Evolutionary conservation across 1,140 invertebrate genomes (phyloP).

Genomic region (Amphibalanus amphitrite): DNA sequence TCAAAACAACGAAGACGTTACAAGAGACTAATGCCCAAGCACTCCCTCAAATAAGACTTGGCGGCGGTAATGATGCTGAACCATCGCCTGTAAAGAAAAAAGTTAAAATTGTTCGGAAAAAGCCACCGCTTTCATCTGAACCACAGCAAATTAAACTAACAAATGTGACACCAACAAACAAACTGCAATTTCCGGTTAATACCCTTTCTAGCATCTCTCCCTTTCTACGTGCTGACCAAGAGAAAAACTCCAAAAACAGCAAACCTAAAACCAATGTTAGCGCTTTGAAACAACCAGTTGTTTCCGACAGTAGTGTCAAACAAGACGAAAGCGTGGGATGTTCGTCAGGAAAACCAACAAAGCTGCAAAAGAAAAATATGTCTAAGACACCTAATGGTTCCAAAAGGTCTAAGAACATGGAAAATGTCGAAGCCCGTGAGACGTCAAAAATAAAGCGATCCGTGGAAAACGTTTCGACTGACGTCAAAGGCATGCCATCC

Average conservation of each 20-base stretch:
- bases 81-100: not conserved
- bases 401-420: not conserved
- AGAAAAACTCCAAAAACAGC: not conserved
- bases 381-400: not conserved
- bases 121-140: not conserved
- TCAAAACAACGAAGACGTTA: no score
- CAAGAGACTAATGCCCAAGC: no score
- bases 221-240: not conserved
- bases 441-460: not conserved
- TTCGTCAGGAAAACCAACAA: no score
- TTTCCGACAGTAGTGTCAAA: no score
- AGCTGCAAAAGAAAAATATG: not conserved
- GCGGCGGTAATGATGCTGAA: no score
- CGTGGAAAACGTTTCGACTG: not conserved
- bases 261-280: not conserved
- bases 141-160: not conserved
- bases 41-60: no score
- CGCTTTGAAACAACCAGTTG: no score
- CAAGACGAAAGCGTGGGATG: no score
- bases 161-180: not conserved
- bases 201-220: not conserved
- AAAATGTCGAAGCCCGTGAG: not conserved
- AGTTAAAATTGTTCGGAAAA: not conserved
- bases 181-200: not conserved
- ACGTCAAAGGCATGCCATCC: not conserved